Evolutionary conservation across 2,888 invertebrate genomes (phyloP).

Genomic region (Ornithoptera priamus): DNA sequence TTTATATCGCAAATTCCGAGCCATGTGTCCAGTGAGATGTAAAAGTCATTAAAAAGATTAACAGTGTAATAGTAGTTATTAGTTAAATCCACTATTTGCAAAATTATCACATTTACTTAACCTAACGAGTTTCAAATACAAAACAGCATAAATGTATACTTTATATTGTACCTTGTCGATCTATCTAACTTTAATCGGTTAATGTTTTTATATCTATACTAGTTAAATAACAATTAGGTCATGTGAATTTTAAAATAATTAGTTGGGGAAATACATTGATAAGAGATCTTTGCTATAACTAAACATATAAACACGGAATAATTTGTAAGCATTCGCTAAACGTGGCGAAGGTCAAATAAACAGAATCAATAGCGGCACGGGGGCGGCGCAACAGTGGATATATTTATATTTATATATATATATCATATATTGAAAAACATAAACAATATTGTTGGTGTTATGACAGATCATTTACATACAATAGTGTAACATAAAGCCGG

Average conservation of each 20-base stretch:
- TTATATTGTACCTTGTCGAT: not conserved
- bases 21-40: no score
- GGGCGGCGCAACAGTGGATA: slow-evolving; percentile 15
- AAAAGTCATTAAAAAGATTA: no score
- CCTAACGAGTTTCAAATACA: no score
- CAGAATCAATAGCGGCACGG: slow-evolving; percentile 3
- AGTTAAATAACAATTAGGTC: not conserved
- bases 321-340: not conserved
- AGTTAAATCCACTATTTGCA: no score
- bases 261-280: not conserved
- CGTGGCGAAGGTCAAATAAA: slow-evolving; percentile 17
- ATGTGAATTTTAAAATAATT: not conserved
- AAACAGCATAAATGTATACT: not conserved
- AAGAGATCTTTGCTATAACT: not conserved
- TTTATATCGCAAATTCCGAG: no score
- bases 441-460: slow-evolving; percentile 42
- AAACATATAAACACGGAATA: not conserved
- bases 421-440: slow-evolving; percentile 29
- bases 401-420: slow-evolving; percentile 3
- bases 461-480: slow-evolving; percentile 67
- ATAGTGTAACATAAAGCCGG: slow-evolving; percentile 58
- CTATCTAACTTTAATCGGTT: not conserved
- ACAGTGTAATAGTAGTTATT: no score
- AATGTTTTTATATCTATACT: not conserved
- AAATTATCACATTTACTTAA: no score